A percentile compares a stretch with the other conserved stretches of the same genome.
phyloP scores from a whole-genome alignment of 2,888 invertebrate species.

The Orthosia incerta region DNA sequence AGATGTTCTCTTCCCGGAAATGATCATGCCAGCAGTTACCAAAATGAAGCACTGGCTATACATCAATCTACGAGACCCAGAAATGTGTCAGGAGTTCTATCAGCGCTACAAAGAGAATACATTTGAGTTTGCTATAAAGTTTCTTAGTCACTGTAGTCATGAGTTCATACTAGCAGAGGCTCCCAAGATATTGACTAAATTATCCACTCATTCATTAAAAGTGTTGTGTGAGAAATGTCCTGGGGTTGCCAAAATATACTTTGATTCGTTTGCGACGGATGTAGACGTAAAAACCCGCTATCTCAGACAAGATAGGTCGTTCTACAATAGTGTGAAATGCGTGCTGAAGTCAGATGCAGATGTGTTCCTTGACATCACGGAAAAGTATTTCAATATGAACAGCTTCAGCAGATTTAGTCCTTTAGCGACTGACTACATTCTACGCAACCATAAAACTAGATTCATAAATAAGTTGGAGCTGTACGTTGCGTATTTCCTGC shows the following conservation, averaged over 20 bases:
- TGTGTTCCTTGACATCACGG: constrained; percentile 74
- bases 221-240: constrained; percentile 75
- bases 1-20: constrained; percentile 75
- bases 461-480: constrained; percentile 75
- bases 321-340: constrained; percentile 71
- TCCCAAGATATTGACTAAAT: constrained; percentile 68
- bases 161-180: constrained; percentile 72
- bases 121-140: constrained; percentile 73
- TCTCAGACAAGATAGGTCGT: constrained; percentile 59
- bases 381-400: constrained; percentile 71
- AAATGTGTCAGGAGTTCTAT: constrained; percentile 77
- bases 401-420: constrained; percentile 64
- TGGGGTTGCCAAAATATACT: constrained; percentile 73
- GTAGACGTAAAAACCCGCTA: constrained; percentile 64
- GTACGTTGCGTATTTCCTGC: constrained; percentile 72
- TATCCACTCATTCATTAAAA: constrained; percentile 75
- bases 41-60: constrained; percentile 77
- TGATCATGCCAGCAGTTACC: constrained; percentile 75
- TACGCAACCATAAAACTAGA: constrained; percentile 72
- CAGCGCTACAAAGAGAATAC: constrained; percentile 71
- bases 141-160: constrained; percentile 73
- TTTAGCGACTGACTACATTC: constrained; percentile 70
- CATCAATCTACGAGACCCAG: constrained; percentile 63
- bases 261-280: constrained; percentile 69
- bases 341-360: constrained; percentile 73